Evolutionary conservation across 2,113 vertebrate genomes (phyloP), one percentile per base, ranked within the genome.

Genomic region (Otus sunia): DNA sequence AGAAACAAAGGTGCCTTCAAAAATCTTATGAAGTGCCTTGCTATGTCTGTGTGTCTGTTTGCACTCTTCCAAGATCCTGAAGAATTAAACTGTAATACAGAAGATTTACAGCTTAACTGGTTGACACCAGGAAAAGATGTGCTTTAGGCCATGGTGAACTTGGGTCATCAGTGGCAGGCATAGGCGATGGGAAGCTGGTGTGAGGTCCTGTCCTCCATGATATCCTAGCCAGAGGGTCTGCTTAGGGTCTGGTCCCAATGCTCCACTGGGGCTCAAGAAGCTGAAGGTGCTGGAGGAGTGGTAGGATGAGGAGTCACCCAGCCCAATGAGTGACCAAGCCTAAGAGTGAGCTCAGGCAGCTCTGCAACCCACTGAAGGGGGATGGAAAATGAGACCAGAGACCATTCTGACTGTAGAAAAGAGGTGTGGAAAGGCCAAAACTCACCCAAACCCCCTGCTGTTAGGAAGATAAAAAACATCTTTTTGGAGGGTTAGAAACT

Each of bases 211-310:
- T 39, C 26, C 23, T 34, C 49, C 2, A 5, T 56, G 18, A 36
- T 43, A 30, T 66, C 45, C 59, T 53, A 82, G 74, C 4, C 43
- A 59, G 41, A 37, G 5, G 3, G 7, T 50, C 7, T 78, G 32
- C 37, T 25, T 15, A 72, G 30, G 3, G 3, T 55, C 52, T 73
- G 25, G 6, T 83, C 17, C 9, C 26, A 63, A 0, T 5, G 13
- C 26, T 71, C 7, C 20, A 6, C 8, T 5, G 0, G 6, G 16
- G 2, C 1, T 83, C 0, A 1, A 79, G 58, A 72, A 82, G 12
- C 20, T 76, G 23, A 17, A 83, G 6, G 14, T 63, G 26, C 32
- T 91, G 43, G 11, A 76, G 15, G 12, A 69, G 39, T 9, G 5
- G 9, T 34, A 73, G 39, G 6, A 36, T 79, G 18, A 52, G 58